Evolutionary conservation across 2,888 invertebrate genomes (phyloP).

Genomic region (Lysandra bellargus): DNA sequence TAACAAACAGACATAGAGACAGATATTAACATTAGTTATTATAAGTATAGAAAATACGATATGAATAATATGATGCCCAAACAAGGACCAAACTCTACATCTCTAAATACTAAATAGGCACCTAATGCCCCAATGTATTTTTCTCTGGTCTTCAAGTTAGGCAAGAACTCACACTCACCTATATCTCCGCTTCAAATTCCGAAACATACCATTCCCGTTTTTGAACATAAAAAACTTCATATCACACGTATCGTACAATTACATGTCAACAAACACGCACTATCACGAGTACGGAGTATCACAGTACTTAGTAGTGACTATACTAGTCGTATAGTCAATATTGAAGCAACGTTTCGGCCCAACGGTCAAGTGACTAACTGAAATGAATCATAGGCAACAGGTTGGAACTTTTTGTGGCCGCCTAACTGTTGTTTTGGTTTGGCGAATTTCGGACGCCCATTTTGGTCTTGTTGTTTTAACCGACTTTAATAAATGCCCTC

Average conservation of each 20-base stretch:
- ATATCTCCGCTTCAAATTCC: slow-evolving; percentile 51
- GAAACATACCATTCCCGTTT: slow-evolving; percentile 49
- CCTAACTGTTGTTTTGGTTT: slow-evolving; percentile 60
- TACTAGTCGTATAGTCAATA: slow-evolving; percentile 46
- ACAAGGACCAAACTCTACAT: too few species aligned
- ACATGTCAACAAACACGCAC: slow-evolving; percentile 44
- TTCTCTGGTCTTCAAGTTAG: too few species aligned
- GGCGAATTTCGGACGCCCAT: neutral
- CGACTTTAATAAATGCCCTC: neutral
- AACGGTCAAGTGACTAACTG: slow-evolving; percentile 44
- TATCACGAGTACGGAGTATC: slow-evolving; percentile 53
- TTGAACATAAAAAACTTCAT: slow-evolving; percentile 58
- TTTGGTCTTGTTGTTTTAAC: slow-evolving; percentile 7
- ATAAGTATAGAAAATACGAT: too few species aligned
- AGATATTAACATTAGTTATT: too few species aligned
- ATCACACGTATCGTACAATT: slow-evolving; percentile 33
- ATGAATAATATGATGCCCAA: too few species aligned
- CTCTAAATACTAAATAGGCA: too few species aligned
- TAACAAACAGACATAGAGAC: too few species aligned
- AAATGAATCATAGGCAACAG: slow-evolving; percentile 67
- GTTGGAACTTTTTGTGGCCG: slow-evolving; percentile 56
- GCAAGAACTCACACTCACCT: slow-evolving; percentile 47
- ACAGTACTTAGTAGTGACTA: neutral
- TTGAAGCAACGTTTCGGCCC: slow-evolving; percentile 40
- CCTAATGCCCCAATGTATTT: too few species aligned